These are phyloP conservation scores for Psilopogon haemacephalus DNA, from an alignment of 2,113 vertebrate genomes.

Conservation along the genomic window DNA sequence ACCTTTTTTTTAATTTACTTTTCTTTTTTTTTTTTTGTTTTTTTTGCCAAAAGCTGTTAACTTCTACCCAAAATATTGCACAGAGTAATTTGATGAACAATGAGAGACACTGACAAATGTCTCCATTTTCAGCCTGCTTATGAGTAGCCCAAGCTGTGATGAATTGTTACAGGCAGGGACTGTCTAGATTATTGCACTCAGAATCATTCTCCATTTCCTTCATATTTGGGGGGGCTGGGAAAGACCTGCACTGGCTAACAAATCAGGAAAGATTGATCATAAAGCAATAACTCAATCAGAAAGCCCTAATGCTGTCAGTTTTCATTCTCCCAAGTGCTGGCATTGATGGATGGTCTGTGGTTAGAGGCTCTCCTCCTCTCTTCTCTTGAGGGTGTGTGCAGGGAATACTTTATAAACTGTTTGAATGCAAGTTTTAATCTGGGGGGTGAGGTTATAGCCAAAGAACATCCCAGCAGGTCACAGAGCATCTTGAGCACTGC, in stretches of 20 bases:
- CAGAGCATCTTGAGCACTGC: too few relatives aligned
- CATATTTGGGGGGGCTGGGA: background rate
- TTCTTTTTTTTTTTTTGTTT: too few relatives aligned
- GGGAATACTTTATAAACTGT: background rate
- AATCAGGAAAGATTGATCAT: constrained; percentile 40
- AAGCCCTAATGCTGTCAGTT: constrained; percentile 23
- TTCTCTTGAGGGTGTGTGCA: background rate
- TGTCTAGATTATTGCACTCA: background rate
- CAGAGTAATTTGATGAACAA: background rate
- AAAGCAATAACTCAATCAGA: constrained; percentile 56
- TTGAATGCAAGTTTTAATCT: background rate
- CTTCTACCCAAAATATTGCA: background rate
- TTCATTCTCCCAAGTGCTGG: constrained; percentile 21
- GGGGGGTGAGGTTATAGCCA: background rate
- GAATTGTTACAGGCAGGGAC: background rate
- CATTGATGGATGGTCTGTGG: constrained; percentile 7
- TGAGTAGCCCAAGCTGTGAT: background rate
- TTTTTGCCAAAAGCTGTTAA: background rate
- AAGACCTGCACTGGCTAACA: background rate
- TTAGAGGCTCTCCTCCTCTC: background rate
- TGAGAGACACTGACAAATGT: background rate
- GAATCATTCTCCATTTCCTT: background rate
- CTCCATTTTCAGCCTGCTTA: constrained; percentile 1
- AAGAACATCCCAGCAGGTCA: background rate
- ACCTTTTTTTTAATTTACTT: too few relatives aligned